These are phyloP conservation scores for Odontothrips loti DNA, from an alignment of 2,888 invertebrate genomes.

Conservation along the genomic window DNA sequence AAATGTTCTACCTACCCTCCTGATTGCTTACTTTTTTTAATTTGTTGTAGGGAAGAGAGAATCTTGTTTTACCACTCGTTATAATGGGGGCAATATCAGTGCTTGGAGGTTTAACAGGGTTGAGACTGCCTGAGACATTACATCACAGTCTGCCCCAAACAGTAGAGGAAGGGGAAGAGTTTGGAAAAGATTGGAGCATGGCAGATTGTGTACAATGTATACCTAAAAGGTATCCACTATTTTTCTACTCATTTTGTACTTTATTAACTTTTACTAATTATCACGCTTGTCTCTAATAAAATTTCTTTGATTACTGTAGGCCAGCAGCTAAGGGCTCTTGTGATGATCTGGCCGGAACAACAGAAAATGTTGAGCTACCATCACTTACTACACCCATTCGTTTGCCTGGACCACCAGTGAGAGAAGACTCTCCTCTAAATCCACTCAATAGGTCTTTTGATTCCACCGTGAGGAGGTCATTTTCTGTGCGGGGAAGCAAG, in stretches of 20 bases:
- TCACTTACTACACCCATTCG: constrained; percentile 42
- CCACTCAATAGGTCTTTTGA: background rate
- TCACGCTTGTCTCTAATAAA: constrained; percentile 27
- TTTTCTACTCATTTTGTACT: constrained; percentile 26
- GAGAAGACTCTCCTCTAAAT: constrained; percentile 49
- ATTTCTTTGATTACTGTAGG: constrained; percentile 30
- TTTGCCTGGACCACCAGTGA: constrained; percentile 43
- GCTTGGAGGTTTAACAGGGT: constrained; percentile 72
- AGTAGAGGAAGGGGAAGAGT: constrained; percentile 80
- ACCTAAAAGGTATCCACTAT: constrained; percentile 56
- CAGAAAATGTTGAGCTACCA: constrained; percentile 47
- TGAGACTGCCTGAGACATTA: constrained; percentile 79
- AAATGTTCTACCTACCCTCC: background rate
- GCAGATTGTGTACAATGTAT: constrained; percentile 70
- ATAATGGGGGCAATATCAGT: constrained; percentile 81
- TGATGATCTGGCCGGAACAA: constrained; percentile 66
- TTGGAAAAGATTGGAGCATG: constrained; percentile 76
- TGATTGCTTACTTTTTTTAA: background rate
- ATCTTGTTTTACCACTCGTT: constrained; percentile 73
- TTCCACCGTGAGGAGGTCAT: background rate
- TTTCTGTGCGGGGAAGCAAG: constrained; percentile 26
- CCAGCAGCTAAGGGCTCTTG: constrained; percentile 55
- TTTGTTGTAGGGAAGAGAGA: constrained; percentile 69
- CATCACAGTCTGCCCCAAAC: constrained; percentile 80
- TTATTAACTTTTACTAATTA: background rate